Conservation (phyloP, 2,888 invertebrate species). For the Synergus japonicus region DNA sequence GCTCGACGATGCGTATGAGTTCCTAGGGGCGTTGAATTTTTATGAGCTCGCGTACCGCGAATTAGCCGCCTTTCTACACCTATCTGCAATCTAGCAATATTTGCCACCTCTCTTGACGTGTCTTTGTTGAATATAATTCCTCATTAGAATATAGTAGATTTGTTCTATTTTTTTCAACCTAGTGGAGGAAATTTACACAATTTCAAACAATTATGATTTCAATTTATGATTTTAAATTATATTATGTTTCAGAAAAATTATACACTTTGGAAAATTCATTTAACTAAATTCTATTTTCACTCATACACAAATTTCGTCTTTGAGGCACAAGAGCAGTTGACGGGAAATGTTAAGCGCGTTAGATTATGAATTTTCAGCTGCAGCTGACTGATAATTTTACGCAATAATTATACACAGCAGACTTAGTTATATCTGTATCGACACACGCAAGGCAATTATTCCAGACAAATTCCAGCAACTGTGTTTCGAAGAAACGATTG, state of each 20-base stretch:
- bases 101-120: not conserved
- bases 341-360: not conserved
- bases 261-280: not conserved
- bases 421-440: slow-evolving; percentile 14
- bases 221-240: not conserved
- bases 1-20: slow-evolving; percentile 45
- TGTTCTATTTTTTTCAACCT: not conserved
- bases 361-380: not conserved
- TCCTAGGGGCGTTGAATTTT: slow-evolving; percentile 51
- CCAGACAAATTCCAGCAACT: slow-evolving; percentile 10
- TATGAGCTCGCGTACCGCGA: slow-evolving; percentile 46
- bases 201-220: too few species aligned
- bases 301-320: not conserved
- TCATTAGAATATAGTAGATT: not conserved
- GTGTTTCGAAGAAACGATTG: slow-evolving; percentile 28
- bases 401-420: slow-evolving; percentile 8
- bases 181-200: not conserved
- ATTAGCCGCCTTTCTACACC: slow-evolving; percentile 24
- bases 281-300: not conserved
- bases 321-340: not conserved
- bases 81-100: slow-evolving; percentile 32
- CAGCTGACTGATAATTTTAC: slow-evolving; percentile 23
- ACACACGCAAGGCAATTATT: slow-evolving; percentile 36
- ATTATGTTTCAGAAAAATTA: not conserved
- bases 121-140: slow-evolving; percentile 10